These are phyloP conservation scores for Alfaro cultratus DNA, from an alignment of 2,797 vertebrate species.

Conservation along the genomic window DNA sequence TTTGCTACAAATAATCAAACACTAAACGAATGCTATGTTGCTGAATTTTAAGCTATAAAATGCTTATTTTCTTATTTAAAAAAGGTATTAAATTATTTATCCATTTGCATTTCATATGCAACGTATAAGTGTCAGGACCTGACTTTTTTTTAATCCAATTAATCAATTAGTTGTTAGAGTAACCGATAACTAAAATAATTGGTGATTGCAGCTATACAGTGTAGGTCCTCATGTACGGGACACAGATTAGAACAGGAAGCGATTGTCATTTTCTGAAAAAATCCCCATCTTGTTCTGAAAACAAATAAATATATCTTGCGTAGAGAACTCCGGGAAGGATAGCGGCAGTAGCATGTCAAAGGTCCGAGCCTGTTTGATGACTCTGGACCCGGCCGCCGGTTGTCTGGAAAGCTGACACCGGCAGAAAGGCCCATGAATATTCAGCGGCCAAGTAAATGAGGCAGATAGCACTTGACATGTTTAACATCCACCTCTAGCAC, in stretches of 20 bases:
- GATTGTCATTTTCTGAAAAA: slow-evolving; percentile 33
- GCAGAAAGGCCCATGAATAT: slow-evolving; percentile 74
- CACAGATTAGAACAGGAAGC: slow-evolving; percentile 56
- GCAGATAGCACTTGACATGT: slow-evolving; percentile 74
- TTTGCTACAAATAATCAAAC: too few relatives aligned
- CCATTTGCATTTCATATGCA: too few relatives aligned
- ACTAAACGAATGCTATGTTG: too few relatives aligned
- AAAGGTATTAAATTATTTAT: too few relatives aligned
- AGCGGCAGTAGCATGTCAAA: slow-evolving; percentile 6
- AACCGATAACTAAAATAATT: too few relatives aligned
- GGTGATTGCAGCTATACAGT: too few relatives aligned
- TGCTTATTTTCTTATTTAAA: too few relatives aligned
- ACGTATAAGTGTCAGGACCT: too few relatives aligned
- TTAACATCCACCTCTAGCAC: slow-evolving; percentile 78
- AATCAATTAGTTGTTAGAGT: too few relatives aligned
- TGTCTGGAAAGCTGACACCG: slow-evolving; percentile 61
- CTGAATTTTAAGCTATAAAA: too few relatives aligned
- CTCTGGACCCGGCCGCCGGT: slow-evolving; percentile 31
- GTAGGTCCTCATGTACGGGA: slow-evolving; percentile 10
- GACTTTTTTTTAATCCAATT: too few relatives aligned
- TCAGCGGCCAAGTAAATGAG: slow-evolving; percentile 75
- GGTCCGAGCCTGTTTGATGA: slow-evolving; percentile 38
- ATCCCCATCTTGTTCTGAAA: slow-evolving; percentile 31
- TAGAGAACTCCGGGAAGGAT: slow-evolving; percentile 8
- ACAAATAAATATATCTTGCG: slow-evolving; percentile 18